Base-by-base conservation (phyloP, 2,888 invertebrate species). In the Phyllotreta cruciferae region DNA sequence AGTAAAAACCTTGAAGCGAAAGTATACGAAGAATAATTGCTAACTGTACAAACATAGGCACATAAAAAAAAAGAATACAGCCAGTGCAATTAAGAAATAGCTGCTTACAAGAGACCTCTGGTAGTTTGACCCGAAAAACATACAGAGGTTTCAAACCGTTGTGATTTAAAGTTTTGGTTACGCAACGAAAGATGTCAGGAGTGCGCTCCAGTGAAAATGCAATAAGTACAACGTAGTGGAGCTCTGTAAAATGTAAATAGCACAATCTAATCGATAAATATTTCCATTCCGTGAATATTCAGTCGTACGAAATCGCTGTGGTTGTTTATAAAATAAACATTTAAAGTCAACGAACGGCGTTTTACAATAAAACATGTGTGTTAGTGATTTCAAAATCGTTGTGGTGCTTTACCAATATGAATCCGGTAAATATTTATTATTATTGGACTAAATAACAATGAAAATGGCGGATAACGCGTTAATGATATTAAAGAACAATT, bases 391-490 rank as follows among this genome's bases (percentile, higher is more conserved):
- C 34, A 38, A 38, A 47, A 56, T 47, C 45, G 13, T 9, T 41
- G 36, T 44, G 42, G 11, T 36, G 37, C 11, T 5, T 4, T 56
- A 44, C 14, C 11, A 24, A 56, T 45, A 36, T 1, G 9, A 11
- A 56, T 10, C 47, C 54, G 61, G 58, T 63, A 63, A 50, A 50
- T 57, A 55, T 61, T 34, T 55, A 58, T 53, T 39, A 41, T 37
- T 14, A 47, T 47, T 39, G 34, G 44, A 41, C 50, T 37, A 44
- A 60, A 56, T 56, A 66, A 72, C 62, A 68, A 74, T 72, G 74
- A 73, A 74, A 72, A 75, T 74, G 74, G 71, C 74, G 70, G 74
- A 74, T 66, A 73, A 71, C 55, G 66, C 69, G 13, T 62, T 73
- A 66, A 68, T 73, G 64, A 66, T 72, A 63, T 73, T 71, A 66